Base-by-base conservation (phyloP, 2,888 invertebrate genomes). In the Acrobasis consociella region DNA sequence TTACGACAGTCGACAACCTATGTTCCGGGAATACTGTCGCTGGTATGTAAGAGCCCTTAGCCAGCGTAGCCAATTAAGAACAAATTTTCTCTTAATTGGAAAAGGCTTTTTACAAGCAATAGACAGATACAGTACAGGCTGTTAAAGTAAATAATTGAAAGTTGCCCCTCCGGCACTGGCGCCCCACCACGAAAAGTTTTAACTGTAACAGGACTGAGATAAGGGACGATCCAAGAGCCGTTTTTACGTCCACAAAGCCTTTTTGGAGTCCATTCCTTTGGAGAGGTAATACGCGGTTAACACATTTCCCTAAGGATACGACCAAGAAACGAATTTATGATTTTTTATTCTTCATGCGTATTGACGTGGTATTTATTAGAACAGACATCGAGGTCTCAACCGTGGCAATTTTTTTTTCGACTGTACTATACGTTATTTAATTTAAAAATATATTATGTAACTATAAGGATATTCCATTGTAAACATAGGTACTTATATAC, bases 231-330 rank as follows among this genome's bases (percentile, higher is more conserved):
- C 74, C 78, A 74, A 74, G 73, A 80, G 73, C 72, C 76, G 73
- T 80, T 82, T 78, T 81, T 77, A 75, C 75, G 75, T 77, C 73
- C 74, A 77, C 80, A 81, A 81, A 82, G 78, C 74, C 77, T 75
- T 81, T 80, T 77, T 75, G 69, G 76, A 76, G 77, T 81, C 80
- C 79, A 77, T 81, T 81, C 76, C 82, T 79, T 79, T 69, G 69
- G 71, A 71, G 72, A 78, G 76, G 77, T 81, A 78, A 81, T 80
- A 80, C 71, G 78, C 76, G 81, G 80, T 78, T 80, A 80, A 72
- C 78, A 76, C 80, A 81, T 80, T 82, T 78, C 80, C 78, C 81
- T 76, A 69, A 75, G 81, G 82, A 80, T 76, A 75, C 74, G 71
- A 69, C 73, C 72, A 73, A 72, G 71, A 75, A 69, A 74, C 68